A percentile compares a stretch with the other conserved stretches of the same genome.
Evolutionary conservation across 2,888 invertebrate genomes (phyloP).

Genomic region (Gymnocheta viridis): DNA sequence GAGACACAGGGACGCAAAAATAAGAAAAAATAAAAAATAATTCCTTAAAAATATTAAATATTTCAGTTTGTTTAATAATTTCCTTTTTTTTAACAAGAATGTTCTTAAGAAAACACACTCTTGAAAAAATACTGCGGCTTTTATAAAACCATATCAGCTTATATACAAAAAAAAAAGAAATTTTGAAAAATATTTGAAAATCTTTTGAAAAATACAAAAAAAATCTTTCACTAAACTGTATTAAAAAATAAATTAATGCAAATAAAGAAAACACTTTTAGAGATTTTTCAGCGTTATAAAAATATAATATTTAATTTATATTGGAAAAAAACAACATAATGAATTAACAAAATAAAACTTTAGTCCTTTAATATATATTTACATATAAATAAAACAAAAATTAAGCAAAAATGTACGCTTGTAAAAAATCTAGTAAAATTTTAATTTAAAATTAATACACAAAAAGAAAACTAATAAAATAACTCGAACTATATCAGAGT

Average conservation of each 20-base stretch:
- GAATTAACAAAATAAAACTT: constrained; percentile 45
- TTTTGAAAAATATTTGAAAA: constrained; percentile 52
- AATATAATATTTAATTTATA: constrained; percentile 41
- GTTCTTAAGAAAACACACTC: constrained; percentile 61
- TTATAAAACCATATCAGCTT: constrained; percentile 76
- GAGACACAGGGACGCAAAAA: constrained; percentile 69
- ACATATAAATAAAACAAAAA: constrained; percentile 6
- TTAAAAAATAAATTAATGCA: constrained; percentile 39
- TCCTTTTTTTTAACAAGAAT: constrained; percentile 1
- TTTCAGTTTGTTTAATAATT: constrained; percentile 32
- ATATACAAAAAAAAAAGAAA: constrained; percentile 67
- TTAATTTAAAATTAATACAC: constrained; percentile 79
- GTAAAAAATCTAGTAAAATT: constrained; percentile 59
- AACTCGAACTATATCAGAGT: background rate
- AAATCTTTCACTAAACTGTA: constrained; percentile 56
- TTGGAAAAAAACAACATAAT: background rate
- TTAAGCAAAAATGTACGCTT: constrained; percentile 61
- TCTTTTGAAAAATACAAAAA: constrained; percentile 35
- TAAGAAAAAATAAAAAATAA: constrained; percentile 57
- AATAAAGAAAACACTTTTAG: constrained; percentile 55
- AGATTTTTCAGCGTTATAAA: constrained; percentile 59
- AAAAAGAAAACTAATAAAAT: constrained; percentile 75
- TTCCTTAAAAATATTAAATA: constrained; percentile 6
- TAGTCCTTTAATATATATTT: constrained; percentile 50
- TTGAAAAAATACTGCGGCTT: constrained; percentile 73